Evolutionary conservation across 2,113 vertebrate genomes (phyloP).

Genomic region (Brachypodius melanocephalos): DNA sequence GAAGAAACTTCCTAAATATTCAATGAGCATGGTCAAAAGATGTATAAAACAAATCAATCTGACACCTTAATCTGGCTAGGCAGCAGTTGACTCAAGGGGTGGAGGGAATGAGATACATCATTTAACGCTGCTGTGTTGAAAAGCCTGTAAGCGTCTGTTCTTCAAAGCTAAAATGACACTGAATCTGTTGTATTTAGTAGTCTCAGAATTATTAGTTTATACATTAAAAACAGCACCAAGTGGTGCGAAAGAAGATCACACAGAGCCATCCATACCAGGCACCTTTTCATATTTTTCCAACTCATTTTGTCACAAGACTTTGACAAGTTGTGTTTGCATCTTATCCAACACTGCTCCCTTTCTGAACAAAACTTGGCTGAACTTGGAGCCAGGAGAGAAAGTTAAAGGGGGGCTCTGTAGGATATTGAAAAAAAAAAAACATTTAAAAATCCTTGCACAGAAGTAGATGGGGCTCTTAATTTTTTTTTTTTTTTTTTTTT

Average conservation of each 20-base stretch:
- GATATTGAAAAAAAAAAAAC: background rate
- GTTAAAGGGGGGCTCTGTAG: background rate
- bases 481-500: background rate
- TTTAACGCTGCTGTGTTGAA: constrained; percentile 89
- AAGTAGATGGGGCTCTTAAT: background rate
- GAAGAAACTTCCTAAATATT: constrained; percentile 90
- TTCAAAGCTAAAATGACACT: constrained; percentile 78
- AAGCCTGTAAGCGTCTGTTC: constrained; percentile 87
- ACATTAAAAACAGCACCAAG: constrained; percentile 72
- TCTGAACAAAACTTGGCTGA: background rate
- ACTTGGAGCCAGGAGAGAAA: background rate
- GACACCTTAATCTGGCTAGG: constrained; percentile 93
- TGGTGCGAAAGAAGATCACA: constrained; percentile 54
- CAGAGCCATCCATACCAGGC: constrained; percentile 11
- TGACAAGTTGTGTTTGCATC: constrained; percentile 43
- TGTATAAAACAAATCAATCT: constrained; percentile 91
- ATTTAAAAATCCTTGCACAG: background rate
- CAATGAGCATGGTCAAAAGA: constrained; percentile 91
- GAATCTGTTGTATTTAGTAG: constrained; percentile 76
- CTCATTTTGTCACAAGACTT: constrained; percentile 46
- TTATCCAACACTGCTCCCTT: background rate
- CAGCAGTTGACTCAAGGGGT: constrained; percentile 88
- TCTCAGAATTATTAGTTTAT: constrained; percentile 78
- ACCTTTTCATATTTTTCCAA: constrained; percentile 35
- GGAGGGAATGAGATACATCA: constrained; percentile 86